These are phyloP conservation scores for Barbus barbus DNA, from an alignment of 2,113 vertebrate species.

Conservation along the genomic window DNA sequence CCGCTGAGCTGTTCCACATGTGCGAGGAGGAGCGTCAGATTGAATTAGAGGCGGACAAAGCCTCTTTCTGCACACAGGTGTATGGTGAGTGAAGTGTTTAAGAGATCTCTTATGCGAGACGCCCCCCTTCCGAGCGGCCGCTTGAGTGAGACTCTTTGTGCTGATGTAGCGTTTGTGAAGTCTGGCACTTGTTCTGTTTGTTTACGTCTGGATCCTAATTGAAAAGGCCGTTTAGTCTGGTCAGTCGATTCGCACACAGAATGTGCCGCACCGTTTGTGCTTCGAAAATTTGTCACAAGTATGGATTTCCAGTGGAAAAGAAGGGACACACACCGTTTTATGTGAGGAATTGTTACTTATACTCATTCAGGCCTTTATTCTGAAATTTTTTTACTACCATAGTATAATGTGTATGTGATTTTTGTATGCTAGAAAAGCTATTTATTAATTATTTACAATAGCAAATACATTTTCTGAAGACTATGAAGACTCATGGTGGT, in stretches of 20 bases:
- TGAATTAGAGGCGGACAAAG: constrained; percentile 76
- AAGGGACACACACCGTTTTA: not conserved
- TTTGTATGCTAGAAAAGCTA: not conserved
- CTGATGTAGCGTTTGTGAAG: constrained; percentile 42
- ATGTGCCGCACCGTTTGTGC: not conserved
- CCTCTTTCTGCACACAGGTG: constrained; percentile 78
- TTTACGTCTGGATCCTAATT: constrained; percentile 37
- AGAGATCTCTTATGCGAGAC: constrained; percentile 30
- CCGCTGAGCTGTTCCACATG: constrained; percentile 79
- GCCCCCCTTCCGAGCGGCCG: not conserved
- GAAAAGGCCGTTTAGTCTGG: constrained; percentile 31
- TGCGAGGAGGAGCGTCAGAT: constrained; percentile 71
- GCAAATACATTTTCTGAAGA: not conserved
- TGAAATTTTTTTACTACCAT: not conserved
- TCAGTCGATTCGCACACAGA: not conserved
- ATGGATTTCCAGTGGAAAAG: not conserved
- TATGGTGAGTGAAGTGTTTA: constrained; percentile 54
- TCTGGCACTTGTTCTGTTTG: constrained; percentile 35
- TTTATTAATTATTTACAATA: not conserved
- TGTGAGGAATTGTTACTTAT: not conserved
- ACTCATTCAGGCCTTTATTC: not conserved
- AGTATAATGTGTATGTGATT: not conserved
- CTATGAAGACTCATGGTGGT: too few species aligned
- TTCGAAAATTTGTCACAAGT: not conserved
- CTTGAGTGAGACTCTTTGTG: constrained; percentile 50